Evolutionary conservation across 2,113 vertebrate genomes (phyloP), one percentile per base, ranked within the genome.

Genomic region (Coregonus clupeaformis): DNA sequence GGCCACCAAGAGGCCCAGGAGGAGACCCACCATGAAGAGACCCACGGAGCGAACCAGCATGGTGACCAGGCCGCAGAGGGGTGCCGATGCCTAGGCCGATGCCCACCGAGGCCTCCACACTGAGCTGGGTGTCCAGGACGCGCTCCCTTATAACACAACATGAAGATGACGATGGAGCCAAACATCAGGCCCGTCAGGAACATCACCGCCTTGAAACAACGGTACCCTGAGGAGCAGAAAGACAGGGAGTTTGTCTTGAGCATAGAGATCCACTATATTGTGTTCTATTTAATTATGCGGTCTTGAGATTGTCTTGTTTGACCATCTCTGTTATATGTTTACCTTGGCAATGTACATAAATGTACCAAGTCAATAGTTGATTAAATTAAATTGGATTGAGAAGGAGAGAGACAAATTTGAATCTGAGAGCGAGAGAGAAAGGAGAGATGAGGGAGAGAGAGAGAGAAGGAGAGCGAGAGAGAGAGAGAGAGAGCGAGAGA

Each of bases 161-260:
- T 94, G 92, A 99, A 99, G 94, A 99, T 98, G 88, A 99, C 94
- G 77, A 98, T 92, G 0, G 97, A 98, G 82, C 97, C 97, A 0
- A 98, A 99, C 94, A 99, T 96, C 89, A 99, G 86, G 68, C 97
- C 98, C 0, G 98, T 98, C 85, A 99, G 93, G 92, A 98, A 99
- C 94, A 99, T 97, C 75, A 98, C 96, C 0, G 97, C 97, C 86
- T 99, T 99, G 93, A 99, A 99, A 92, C 98, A 99, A 80, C 98
- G 98, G 85, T 99, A 99, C 66, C 98, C 97, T 98, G 82, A 6
- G 62, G 47, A 47, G 68, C 20, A 1, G 25, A 16, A 14, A 22
- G 25, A 16, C 22, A 30, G 18, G 59, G 55, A 11, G n/a, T 13
- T 6, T 5, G 14, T 42, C 36, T 42, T 42, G 36, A 42, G 9